phyloP scores from a whole-genome alignment of 2,797 vertebrate species.

The Myotis planiceps region DNA sequence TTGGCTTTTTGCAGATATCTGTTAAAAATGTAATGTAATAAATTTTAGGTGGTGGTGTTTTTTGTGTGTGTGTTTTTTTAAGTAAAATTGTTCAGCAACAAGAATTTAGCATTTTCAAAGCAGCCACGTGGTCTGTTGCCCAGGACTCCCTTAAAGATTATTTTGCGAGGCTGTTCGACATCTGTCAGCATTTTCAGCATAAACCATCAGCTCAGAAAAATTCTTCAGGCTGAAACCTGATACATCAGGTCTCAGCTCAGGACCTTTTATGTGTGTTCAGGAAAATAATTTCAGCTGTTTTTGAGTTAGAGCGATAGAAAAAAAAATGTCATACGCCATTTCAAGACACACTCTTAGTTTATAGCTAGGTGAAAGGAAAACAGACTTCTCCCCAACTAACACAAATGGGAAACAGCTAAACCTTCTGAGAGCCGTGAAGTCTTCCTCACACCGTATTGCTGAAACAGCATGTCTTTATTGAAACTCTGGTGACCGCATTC shows the following conservation, averaged over 20 bases:
- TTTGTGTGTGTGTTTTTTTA: neutral
- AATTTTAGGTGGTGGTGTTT: neutral
- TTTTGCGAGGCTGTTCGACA: slow-evolving; percentile 62
- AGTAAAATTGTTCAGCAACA: slow-evolving; percentile 62
- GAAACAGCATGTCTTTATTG: slow-evolving; percentile 47
- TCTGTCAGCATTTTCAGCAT: slow-evolving; percentile 78
- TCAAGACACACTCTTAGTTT: slow-evolving; percentile 46
- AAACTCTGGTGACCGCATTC: neutral
- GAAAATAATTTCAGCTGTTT: slow-evolving; percentile 71
- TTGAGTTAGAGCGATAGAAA: slow-evolving; percentile 32
- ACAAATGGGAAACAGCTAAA: slow-evolving; percentile 36
- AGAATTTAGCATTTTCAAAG: slow-evolving; percentile 64
- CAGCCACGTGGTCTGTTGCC: slow-evolving; percentile 38
- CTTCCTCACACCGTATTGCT: neutral
- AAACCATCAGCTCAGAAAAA: slow-evolving; percentile 70
- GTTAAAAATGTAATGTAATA: slow-evolving; percentile 39
- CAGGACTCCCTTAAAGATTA: slow-evolving; percentile 51
- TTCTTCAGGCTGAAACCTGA: slow-evolving; percentile 74
- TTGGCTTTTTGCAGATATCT: slow-evolving; percentile 43
- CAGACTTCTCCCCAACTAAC: neutral
- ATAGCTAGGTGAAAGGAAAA: slow-evolving; percentile 24
- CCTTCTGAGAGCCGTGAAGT: neutral
- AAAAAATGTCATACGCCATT: slow-evolving; percentile 4
- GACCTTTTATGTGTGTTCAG: slow-evolving; percentile 66
- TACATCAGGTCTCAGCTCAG: slow-evolving; percentile 61